Evolutionary conservation across 2,888 invertebrate genomes (phyloP).

Genomic region (Macroteleia sp.): DNA sequence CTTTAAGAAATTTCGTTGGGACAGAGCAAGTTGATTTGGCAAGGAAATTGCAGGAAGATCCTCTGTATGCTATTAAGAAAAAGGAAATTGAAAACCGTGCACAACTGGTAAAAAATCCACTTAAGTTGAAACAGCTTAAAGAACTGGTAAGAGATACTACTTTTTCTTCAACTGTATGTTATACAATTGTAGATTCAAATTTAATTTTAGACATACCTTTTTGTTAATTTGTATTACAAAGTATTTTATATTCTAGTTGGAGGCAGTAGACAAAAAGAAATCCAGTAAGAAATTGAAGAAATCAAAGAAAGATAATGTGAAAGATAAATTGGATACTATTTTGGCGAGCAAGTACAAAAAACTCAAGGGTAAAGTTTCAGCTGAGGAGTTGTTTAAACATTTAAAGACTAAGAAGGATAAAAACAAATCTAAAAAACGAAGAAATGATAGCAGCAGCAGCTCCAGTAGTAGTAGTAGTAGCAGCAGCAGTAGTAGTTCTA

Average conservation of each 20-base stretch:
- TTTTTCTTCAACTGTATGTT: too few relatives aligned
- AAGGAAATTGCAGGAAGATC: constrained; percentile 96
- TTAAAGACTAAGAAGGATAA: constrained; percentile 74
- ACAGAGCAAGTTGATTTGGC: constrained; percentile 92
- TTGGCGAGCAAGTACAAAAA: constrained; percentile 89
- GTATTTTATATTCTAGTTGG: constrained; percentile 82
- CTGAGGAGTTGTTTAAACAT: constrained; percentile 81
- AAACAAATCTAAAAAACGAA: constrained; percentile 39
- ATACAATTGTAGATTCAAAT: too few relatives aligned
- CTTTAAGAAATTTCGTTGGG: constrained; percentile 86
- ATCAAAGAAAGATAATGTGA: constrained; percentile 74
- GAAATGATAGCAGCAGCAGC: constrained; percentile 50
- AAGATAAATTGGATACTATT: constrained; percentile 87
- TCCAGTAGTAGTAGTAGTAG: too few relatives aligned
- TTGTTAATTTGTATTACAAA: too few relatives aligned
- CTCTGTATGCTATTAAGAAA: constrained; percentile 94
- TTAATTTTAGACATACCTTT: too few relatives aligned
- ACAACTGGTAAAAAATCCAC: constrained; percentile 93
- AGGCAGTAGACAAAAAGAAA: constrained; percentile 86
- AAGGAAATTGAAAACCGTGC: constrained; percentile 94
- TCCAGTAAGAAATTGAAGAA: too few relatives aligned
- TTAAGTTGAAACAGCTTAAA: constrained; percentile 94
- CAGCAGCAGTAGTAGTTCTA: constrained; percentile 56
- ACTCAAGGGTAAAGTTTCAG: constrained; percentile 86
- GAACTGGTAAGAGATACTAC: constrained; percentile 91